Percentiles rank a stretch among this genome's conserved stretches.
These are phyloP conservation scores for Pseudomyrmex pallidus DNA, from an alignment of 1,140 invertebrate species.

Conservation along the genomic window DNA sequence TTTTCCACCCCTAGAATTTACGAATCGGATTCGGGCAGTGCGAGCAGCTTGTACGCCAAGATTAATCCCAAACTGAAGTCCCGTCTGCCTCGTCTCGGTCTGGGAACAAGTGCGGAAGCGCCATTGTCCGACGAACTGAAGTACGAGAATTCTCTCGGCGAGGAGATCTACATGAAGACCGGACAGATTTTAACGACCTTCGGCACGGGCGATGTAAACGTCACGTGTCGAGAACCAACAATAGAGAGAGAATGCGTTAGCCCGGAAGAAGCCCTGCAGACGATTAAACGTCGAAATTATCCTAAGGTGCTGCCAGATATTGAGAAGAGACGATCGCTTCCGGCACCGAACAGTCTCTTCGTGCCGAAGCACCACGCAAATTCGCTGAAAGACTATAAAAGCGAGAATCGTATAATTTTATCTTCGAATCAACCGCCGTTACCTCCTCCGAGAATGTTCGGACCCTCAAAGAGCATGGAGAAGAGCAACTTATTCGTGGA, in stretches of 20 bases:
- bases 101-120: constrained; percentile 58
- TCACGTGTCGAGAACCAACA: constrained; percentile 87
- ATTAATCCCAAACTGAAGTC: constrained; percentile 81
- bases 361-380: constrained; percentile 70
- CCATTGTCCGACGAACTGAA: constrained; percentile 4
- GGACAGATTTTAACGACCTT: constrained; percentile 82
- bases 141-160: constrained; percentile 52
- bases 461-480: constrained; percentile 70
- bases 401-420: constrained; percentile 46
- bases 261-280: constrained; percentile 89
- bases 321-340: constrained; percentile 82
- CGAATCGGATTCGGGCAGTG: constrained; percentile 82
- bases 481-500: constrained; percentile 75
- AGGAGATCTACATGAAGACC: constrained; percentile 78
- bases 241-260: constrained; percentile 83
- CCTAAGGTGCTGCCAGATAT: constrained; percentile 92
- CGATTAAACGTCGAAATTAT: constrained; percentile 91
- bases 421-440: constrained; percentile 73
- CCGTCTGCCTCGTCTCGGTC: constrained; percentile 68
- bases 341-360: constrained; percentile 76
- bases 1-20: constrained; percentile 74
- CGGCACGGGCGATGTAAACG: constrained; percentile 88
- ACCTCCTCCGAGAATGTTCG: constrained; percentile 80
- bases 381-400: constrained; percentile 73
- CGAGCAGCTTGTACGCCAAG: constrained; percentile 83